Evolutionary conservation across 2,113 vertebrate genomes (phyloP).

Genomic region (Centropus unirufus): DNA sequence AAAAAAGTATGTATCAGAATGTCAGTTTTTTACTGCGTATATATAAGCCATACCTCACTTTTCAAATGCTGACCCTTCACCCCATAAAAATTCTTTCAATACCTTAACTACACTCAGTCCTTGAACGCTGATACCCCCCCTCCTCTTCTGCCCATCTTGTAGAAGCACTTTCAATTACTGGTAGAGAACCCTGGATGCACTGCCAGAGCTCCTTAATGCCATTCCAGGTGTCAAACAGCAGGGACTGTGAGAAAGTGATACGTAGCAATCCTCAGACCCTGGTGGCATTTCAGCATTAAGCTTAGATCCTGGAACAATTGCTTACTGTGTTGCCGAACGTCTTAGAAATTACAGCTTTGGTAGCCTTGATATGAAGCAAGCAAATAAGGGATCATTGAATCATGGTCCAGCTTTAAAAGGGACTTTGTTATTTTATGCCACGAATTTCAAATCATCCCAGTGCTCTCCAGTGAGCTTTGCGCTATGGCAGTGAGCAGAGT

Average conservation of each 20-base stretch:
- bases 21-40: neutral
- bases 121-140: neutral
- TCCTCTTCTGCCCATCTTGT: neutral
- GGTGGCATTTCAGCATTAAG: slow-evolving; percentile 1
- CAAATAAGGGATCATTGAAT: neutral
- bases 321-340: neutral
- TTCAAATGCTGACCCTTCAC: neutral
- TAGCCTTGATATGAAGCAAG: neutral
- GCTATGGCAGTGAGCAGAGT: neutral
- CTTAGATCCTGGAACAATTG: neutral
- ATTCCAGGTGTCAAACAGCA: slow-evolving; percentile 26
- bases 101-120: neutral
- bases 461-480: neutral
- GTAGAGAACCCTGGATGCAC: neutral
- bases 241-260: slow-evolving; percentile 4
- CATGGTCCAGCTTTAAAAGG: neutral
- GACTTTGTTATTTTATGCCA: neutral
- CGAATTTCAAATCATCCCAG: neutral
- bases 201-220: neutral
- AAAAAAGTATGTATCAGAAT: slow-evolving; percentile 6
- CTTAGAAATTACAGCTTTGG: neutral
- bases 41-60: neutral
- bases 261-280: neutral
- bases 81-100: neutral
- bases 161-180: neutral